Conservation (phyloP, 1,140 invertebrate genomes). For the Calephelis nemesis region DNA sequence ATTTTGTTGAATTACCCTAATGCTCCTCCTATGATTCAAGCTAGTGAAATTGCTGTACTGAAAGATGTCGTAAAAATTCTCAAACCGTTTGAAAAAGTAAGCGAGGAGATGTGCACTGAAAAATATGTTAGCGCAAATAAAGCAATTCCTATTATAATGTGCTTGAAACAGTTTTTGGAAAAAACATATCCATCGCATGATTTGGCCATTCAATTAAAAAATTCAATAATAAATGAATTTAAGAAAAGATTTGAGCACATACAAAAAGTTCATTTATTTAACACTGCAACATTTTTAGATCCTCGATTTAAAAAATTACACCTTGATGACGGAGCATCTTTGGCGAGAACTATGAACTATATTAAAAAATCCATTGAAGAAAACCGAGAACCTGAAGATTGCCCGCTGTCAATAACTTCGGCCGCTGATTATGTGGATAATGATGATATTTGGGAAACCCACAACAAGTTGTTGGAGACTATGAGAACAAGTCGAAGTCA, state of each 20-base stretch:
- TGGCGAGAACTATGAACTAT: slow-evolving; percentile 29
- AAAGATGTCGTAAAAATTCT: slow-evolving; percentile 36
- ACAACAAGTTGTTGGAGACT: too few relatives aligned
- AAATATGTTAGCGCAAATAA: slow-evolving; percentile 36
- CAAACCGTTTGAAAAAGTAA: slow-evolving; percentile 34
- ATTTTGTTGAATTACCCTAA: slow-evolving; percentile 38
- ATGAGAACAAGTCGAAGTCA: too few relatives aligned
- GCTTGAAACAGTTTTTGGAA: not conserved
- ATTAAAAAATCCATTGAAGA: too few relatives aligned
- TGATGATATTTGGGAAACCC: too few relatives aligned
- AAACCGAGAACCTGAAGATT: too few relatives aligned
- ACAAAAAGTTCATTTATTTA: slow-evolving; percentile 40
- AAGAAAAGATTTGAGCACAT: slow-evolving; percentile 42
- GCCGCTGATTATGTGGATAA: too few relatives aligned
- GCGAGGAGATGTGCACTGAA: slow-evolving; percentile 30
- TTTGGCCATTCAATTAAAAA: slow-evolving; percentile 35
- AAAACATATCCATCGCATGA: slow-evolving; percentile 26
- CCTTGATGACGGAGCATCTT: slow-evolving; percentile 35
- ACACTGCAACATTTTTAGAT: slow-evolving; percentile 36
- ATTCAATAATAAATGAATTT: slow-evolving; percentile 34
- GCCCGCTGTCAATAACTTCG: too few relatives aligned
- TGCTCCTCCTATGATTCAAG: slow-evolving; percentile 41
- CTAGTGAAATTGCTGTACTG: slow-evolving; percentile 37
- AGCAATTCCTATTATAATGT: slow-evolving; percentile 36
- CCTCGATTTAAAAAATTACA: slow-evolving; percentile 38